Percentiles rank a stretch among this genome's conserved stretches.
phyloP scores from a whole-genome alignment of 2,888 invertebrate species.

The Drosophila formosana region DNA sequence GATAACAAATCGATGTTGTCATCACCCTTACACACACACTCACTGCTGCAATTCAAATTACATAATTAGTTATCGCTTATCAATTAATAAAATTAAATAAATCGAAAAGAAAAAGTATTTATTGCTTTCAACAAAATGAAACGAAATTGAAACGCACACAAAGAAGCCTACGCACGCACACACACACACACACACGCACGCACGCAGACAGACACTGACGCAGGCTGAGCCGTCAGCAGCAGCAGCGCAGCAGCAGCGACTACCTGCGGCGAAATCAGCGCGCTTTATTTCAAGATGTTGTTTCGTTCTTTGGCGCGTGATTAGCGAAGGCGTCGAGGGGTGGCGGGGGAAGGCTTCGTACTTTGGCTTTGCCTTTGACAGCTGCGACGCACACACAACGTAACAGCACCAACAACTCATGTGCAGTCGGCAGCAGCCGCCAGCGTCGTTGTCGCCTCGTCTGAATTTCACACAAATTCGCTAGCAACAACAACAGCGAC shows the following conservation, averaged over 20 bases:
- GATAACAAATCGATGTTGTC: no score
- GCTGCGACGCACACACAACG: constrained; percentile 4
- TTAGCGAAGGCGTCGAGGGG: constrained; percentile 15
- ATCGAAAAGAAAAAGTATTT: constrained; percentile 51
- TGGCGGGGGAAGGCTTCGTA: constrained; percentile 8
- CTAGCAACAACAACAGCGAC: constrained; percentile 18
- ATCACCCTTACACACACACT: background rate
- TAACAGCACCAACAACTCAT: constrained; percentile 4
- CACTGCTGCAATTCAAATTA: constrained; percentile 63
- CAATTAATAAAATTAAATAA: constrained; percentile 48
- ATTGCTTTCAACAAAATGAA: constrained; percentile 62
- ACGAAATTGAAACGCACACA: constrained; percentile 38
- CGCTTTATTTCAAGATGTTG: constrained; percentile 57
- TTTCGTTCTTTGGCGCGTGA: constrained; percentile 28
- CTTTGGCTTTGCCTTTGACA: constrained; percentile 32
- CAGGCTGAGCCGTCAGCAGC: constrained; percentile 25
- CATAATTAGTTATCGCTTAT: constrained; percentile 66
- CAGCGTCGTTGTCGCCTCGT: constrained; percentile 34
- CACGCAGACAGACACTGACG: constrained; percentile 5
- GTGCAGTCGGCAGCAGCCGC: background rate
- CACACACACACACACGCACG: constrained; percentile 20
- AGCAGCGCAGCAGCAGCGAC: constrained; percentile 35
- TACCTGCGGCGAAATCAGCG: constrained; percentile 71
- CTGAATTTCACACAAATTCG: constrained; percentile 52
- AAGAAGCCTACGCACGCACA: background rate